Conservation (phyloP, 2,888 invertebrate species). For the Cryptocephalus primarius region DNA sequence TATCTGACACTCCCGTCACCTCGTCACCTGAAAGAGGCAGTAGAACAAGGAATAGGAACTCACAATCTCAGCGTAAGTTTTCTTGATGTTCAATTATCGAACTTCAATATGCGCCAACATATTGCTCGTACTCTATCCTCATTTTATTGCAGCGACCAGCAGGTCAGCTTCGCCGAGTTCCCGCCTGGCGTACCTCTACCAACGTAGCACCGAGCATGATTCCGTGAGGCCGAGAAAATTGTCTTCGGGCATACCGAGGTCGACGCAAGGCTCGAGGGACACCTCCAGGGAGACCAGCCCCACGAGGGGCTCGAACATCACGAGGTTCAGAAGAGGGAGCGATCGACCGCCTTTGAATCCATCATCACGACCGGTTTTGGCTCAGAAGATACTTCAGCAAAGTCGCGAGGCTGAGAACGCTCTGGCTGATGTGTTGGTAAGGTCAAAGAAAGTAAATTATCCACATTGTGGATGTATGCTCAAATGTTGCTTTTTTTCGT, state of each 20-base stretch:
- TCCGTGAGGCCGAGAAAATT: slow-evolving; percentile 47
- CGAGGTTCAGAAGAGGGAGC: slow-evolving; percentile 34
- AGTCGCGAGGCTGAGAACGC: slow-evolving; percentile 80
- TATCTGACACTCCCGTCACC: slow-evolving; percentile 42
- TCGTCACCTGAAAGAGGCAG: slow-evolving; percentile 50
- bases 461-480: no score
- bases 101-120: no score
- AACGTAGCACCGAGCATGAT: slow-evolving; percentile 38
- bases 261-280: slow-evolving; percentile 56
- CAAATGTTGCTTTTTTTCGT: no score
- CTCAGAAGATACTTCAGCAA: slow-evolving; percentile 75
- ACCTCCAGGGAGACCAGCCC: slow-evolving; percentile 37
- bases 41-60: slow-evolving; percentile 53
- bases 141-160: slow-evolving; percentile 63
- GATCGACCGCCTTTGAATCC: slow-evolving; percentile 47
- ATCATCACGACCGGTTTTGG: slow-evolving; percentile 49
- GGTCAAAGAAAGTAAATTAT: slow-evolving; percentile 6
- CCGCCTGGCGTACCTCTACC: slow-evolving; percentile 62
- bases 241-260: slow-evolving; percentile 59
- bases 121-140: no score
- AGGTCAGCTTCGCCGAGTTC: slow-evolving; percentile 90
- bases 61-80: slow-evolving; percentile 85
- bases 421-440: slow-evolving; percentile 59
- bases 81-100: neutral
- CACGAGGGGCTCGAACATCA: slow-evolving; percentile 23